Percentiles rank a stretch among this genome's conserved stretches.
phyloP scores from a whole-genome alignment of 2,888 invertebrate species.

The Lepetodrilus schrolli region DNA sequence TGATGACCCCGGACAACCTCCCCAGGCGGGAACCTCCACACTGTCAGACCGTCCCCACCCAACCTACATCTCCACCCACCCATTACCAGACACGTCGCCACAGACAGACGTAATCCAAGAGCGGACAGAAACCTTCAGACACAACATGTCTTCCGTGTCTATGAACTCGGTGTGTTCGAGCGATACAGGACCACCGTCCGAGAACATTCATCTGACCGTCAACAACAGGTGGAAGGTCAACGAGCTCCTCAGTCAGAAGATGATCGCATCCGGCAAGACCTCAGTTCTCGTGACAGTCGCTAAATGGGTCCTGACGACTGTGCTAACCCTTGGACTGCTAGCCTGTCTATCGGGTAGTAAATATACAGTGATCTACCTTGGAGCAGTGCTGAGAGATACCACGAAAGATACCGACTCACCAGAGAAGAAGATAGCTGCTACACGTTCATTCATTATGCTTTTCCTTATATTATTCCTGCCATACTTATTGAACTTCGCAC shows the following conservation, averaged over 20 bases:
- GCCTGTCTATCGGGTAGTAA: constrained; percentile 43
- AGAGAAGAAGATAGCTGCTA: not conserved
- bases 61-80: not conserved
- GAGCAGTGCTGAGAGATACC: constrained; percentile 35
- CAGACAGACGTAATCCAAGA: no score
- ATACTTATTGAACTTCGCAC: constrained; percentile 46
- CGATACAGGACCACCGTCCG: not conserved
- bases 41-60: no score
- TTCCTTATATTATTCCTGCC: constrained; percentile 49
- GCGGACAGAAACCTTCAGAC: no score
- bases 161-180: not conserved
- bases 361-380: constrained; percentile 43
- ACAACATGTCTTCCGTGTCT: not conserved
- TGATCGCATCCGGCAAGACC: not conserved
- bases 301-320: constrained; percentile 53
- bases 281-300: constrained; percentile 37
- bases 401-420: not conserved
- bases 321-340: constrained; percentile 41
- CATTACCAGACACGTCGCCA: not conserved
- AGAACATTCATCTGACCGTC: constrained; percentile 28
- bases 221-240: constrained; percentile 28
- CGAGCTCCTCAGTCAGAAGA: not conserved
- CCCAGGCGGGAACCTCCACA: no score
- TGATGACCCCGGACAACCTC: not conserved
- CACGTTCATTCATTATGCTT: constrained; percentile 44